A percentile compares a stretch with the other conserved stretches of the same genome.
These are phyloP conservation scores for Drosophila putrida DNA, from an alignment of 2,888 invertebrate genomes.

Conservation along the genomic window DNA sequence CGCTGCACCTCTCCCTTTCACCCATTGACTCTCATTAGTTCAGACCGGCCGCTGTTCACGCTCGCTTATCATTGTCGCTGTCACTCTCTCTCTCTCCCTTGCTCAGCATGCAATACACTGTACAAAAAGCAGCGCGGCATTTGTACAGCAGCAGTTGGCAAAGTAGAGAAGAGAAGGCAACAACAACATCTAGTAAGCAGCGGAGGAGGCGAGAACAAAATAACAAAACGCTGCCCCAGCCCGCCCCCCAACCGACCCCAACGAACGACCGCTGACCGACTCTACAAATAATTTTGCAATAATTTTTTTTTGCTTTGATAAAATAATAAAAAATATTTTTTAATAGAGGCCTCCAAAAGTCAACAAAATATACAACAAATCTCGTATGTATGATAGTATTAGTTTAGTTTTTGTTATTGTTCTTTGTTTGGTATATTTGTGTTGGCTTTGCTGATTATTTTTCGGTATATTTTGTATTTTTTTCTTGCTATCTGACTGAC, in stretches of 20 bases:
- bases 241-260: conserved; percentile 37
- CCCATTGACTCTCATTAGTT: conserved; percentile 2
- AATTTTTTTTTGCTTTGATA: conserved; percentile 40
- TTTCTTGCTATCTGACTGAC: conserved; percentile 59
- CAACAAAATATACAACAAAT: conserved; percentile 34
- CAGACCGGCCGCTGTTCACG: neutral
- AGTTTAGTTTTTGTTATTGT: conserved; percentile 8
- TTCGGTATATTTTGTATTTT: conserved; percentile 55
- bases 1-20: conserved; percentile 11
- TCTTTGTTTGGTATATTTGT: conserved; percentile 51
- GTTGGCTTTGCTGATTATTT: conserved; percentile 49
- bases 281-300: conserved; percentile 61
- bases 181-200: conserved; percentile 64
- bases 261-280: conserved; percentile 49
- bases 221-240: conserved; percentile 50
- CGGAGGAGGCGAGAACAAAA: conserved; percentile 58
- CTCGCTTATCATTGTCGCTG: conserved; percentile 1
- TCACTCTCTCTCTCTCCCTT: conserved; percentile 43
- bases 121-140: conserved; percentile 69
- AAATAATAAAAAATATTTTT: conserved; percentile 51
- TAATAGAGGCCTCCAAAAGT: conserved; percentile 26
- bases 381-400: conserved; percentile 19
- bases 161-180: conserved; percentile 78
- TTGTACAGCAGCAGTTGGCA: conserved; percentile 77
- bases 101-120: conserved; percentile 52